Conservation (phyloP, 2,113 vertebrate genomes). For the Bubalus kerabau region DNA sequence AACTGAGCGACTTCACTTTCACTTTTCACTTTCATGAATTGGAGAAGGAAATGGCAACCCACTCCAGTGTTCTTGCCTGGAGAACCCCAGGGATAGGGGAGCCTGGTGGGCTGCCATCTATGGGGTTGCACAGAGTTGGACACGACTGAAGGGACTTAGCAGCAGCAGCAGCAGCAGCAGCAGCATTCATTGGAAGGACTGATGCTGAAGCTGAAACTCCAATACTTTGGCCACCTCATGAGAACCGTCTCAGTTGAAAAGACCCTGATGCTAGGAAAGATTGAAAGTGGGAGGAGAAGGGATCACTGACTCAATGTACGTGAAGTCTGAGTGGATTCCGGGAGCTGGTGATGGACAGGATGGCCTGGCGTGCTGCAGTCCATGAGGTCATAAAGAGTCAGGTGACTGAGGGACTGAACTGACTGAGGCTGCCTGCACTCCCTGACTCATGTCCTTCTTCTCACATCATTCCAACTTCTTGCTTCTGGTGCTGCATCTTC, state of each 20-base stretch:
- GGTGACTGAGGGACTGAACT: background rate
- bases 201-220: background rate
- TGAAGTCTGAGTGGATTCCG: background rate
- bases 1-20: background rate
- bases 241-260: background rate
- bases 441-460: background rate
- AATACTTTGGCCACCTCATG: background rate
- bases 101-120: background rate
- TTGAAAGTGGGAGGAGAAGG: background rate
- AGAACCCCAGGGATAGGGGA: background rate
- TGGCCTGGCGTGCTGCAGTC: fast-evolving
- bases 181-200: background rate
- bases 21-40: background rate
- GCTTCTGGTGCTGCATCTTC: background rate
- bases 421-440: background rate
- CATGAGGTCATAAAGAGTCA: background rate
- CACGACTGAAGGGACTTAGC: background rate
- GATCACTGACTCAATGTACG: fast-evolving
- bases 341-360: background rate
- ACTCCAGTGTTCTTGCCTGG: background rate
- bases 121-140: fast-evolving
- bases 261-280: background rate
- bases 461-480: background rate
- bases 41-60: background rate
- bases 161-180: background rate